Evolutionary conservation across 2,113 vertebrate genomes (phyloP), one percentile per base, ranked within the genome.

Genomic region (Gila orcuttii): DNA sequence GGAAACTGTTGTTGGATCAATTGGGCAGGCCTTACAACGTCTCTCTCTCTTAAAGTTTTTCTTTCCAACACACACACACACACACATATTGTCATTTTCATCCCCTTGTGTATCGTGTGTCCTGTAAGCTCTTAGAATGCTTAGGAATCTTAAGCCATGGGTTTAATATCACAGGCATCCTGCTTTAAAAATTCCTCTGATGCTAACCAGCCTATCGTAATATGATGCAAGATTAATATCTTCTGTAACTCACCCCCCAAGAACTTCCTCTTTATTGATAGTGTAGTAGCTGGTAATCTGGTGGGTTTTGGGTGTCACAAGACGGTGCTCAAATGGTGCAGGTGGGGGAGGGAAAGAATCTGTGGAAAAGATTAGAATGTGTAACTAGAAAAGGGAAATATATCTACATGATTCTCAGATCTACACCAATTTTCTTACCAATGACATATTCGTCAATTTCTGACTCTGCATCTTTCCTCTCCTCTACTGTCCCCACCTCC

Each of bases 311-410:
- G 97, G 93, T 39, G 95, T 96, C 82, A 99, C 96, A 6, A 99
- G 95, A 60, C 96, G 96, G 86, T 99, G 98, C 86, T 96, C 95
- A 76, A 99, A 99, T 1, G 98, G 98, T 13, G 98, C 97, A 0
- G 95, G 82, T 15, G 96, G 96, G 23, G 96, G 94, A 1, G 92
- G 93, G 62, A 85, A 90, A 2, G 92, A 93, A 86, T 96, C 98
- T 99, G 89, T 52, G 90, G 88, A 12, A 85, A 57, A 31, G 21
- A 88, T 12, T 33, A 85, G 8, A 28, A 55, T 74, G 47, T 71
- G 62, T 42, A 47, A 36, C 23, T 45, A 47, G 28, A 82, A 78
- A 21, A 11, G 21, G 55, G 4, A 36, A 25, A 47, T 28, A 8
- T 13, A 31, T 80, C 7, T 7, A 80, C 19, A 75, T 52, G 28